phyloP scores from a whole-genome alignment of 2,888 invertebrate genomes.

The Nebria salina region DNA sequence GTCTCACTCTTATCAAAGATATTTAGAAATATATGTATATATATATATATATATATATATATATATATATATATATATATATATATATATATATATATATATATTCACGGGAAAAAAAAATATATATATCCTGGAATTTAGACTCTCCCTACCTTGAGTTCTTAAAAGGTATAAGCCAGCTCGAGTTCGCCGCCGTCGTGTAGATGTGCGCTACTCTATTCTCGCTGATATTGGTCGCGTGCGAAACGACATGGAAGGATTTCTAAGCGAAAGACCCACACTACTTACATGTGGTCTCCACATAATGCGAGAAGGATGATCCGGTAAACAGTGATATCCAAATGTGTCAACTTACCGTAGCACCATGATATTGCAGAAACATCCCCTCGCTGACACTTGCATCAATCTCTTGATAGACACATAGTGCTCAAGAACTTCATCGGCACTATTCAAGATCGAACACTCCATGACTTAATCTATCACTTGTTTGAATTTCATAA shows the following conservation, averaged over 20 bases:
- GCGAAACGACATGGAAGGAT: constrained; percentile 17
- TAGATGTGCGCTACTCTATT: background rate
- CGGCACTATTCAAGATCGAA: background rate
- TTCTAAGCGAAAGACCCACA: background rate
- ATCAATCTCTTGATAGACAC: background rate
- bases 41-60: too few species aligned
- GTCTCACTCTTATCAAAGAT: too few species aligned
- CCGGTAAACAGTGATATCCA: constrained; percentile 11
- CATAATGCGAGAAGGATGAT: constrained; percentile 16
- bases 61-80: too few species aligned
- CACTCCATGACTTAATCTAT: background rate
- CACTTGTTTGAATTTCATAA: background rate
- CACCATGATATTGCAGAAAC: background rate
- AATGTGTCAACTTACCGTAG: background rate
- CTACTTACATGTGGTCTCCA: constrained; percentile 9
- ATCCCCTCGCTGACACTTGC: background rate
- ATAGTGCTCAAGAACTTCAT: background rate
- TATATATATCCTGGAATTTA: background rate
- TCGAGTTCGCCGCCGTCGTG: background rate
- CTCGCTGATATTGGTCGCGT: too few species aligned
- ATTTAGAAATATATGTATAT: too few species aligned
- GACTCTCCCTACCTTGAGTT: background rate
- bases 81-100: too few species aligned
- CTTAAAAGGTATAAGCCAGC: background rate
- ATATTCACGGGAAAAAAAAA: too few species aligned